Conservation (phyloP, 2,797 vertebrate species). For the Xiphorhynchus erythropygius region DNA sequence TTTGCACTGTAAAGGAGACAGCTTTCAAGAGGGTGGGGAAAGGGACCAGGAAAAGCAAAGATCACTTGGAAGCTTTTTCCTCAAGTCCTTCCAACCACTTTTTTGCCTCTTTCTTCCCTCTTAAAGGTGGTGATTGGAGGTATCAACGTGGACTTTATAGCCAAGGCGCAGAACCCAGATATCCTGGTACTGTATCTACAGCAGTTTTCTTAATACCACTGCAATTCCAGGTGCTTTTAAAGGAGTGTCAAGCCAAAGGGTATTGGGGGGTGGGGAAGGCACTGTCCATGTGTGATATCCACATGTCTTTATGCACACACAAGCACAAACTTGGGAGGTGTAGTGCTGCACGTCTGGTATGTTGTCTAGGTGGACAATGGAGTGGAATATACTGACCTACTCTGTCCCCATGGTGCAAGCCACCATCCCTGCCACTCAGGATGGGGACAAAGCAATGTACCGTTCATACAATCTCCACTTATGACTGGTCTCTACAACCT, state of each 20-base stretch:
- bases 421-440: neutral
- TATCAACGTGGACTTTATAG: conserved; percentile 89
- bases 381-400: neutral
- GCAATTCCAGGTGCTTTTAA: neutral
- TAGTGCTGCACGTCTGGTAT: neutral
- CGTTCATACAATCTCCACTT: neutral
- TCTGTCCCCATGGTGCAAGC: neutral
- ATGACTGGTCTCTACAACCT: neutral
- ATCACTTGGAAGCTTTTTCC: neutral
- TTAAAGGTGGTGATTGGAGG: conserved; percentile 89
- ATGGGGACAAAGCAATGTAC: neutral
- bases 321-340: neutral
- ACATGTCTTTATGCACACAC: neutral
- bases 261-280: neutral
- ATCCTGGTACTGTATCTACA: conserved; percentile 75
- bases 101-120: neutral
- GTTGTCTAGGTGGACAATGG: neutral
- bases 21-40: neutral
- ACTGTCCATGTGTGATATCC: neutral
- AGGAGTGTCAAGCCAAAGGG: neutral
- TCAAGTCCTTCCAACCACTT: neutral
- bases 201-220: neutral
- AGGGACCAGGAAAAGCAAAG: neutral
- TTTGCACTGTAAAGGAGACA: neutral
- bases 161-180: conserved; percentile 81